Base-by-base conservation (phyloP, 2,888 invertebrate genomes). In the Latheticus oryzae region DNA sequence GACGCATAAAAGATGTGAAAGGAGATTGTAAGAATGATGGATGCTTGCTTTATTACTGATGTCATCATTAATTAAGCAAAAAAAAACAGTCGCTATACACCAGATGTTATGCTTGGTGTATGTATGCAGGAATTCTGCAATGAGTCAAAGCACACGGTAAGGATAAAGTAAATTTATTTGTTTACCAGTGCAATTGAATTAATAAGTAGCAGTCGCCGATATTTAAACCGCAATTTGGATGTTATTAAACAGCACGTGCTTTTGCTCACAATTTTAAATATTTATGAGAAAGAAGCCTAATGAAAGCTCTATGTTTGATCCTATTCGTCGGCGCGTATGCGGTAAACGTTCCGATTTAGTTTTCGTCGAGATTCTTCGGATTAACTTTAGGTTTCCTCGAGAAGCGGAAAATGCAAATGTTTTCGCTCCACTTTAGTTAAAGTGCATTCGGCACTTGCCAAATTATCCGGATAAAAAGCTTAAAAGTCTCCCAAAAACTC, bases 401-500 rank as follows among this genome's bases (percentile, higher is more conserved):
- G 23, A 45, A 12, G 11, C 24, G 21, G 23, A 33, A 12, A 15
- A 50, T 50, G 50, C 52, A 52, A 52, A 52, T 42, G 21, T 16
- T 35, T 37, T 28, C 28, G 13, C n/a, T 9, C 33, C 47, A 8
- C 35, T 38, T 33, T 23, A 4, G 17, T 45, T 45, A 35, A 54
- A 54, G 45, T 54, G 54, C 54, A 53, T 43, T 43, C 37, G 15
- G 32, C 51, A 52, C 42, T 55, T 33, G 45, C 52, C 51, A 55
- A 55, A 61, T 61, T 58, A 55, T 43, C 58, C 51, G 52, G 54
- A 58, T 55, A 51, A 63, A 60, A 58, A 60, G 56, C 48, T 52
- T 51, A 47, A 50, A 55, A 64, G 60, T 57, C 45, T 53, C 54
- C 48, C 28, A 37, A 58, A 28, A 50, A 51, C 62, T 65, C 61